Evolutionary conservation across 2,888 invertebrate genomes (phyloP).

Genomic region (Syrphus vitripennis): DNA sequence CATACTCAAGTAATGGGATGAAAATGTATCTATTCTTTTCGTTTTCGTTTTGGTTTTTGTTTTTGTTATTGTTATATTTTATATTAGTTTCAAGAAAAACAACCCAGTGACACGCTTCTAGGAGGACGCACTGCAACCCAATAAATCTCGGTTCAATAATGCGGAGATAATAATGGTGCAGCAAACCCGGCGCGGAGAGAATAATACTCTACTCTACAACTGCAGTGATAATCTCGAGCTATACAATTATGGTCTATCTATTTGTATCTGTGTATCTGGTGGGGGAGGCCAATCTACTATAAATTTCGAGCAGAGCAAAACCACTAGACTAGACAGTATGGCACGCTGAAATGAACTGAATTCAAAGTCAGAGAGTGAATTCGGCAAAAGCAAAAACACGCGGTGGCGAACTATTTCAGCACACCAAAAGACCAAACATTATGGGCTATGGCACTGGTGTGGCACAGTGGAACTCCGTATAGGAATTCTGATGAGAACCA

Average conservation of each 20-base stretch:
- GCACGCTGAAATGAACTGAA: conserved; percentile 64
- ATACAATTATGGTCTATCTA: conserved; percentile 38
- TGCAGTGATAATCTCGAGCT: conserved; percentile 56
- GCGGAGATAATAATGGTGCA: conserved; percentile 65
- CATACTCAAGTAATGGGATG: conserved; percentile 26
- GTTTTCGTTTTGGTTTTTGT: neutral
- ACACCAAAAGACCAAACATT: conserved; percentile 4
- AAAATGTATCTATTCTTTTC: conserved; percentile 43
- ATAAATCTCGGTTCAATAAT: conserved; percentile 58
- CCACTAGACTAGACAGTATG: conserved; percentile 56
- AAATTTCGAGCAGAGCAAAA: conserved; percentile 29
- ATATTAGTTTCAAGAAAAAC: neutral
- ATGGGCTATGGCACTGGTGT: neutral
- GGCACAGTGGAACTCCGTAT: conserved; percentile 7
- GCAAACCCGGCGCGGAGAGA: conserved; percentile 44
- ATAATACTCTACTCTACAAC: conserved; percentile 33
- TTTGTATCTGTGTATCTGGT: conserved; percentile 8
- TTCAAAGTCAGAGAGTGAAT: conserved; percentile 44
- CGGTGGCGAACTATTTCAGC: conserved; percentile 37
- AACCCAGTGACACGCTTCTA: conserved; percentile 58
- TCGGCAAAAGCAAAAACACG: conserved; percentile 42
- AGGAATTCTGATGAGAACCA: conserved; percentile 32
- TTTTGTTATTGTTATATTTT: neutral
- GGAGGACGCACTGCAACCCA: conserved; percentile 45
- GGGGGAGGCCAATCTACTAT: conserved; percentile 1